phyloP scores from a whole-genome alignment of 2,797 vertebrate genomes.

The Sebastes ruberrimus region DNA sequence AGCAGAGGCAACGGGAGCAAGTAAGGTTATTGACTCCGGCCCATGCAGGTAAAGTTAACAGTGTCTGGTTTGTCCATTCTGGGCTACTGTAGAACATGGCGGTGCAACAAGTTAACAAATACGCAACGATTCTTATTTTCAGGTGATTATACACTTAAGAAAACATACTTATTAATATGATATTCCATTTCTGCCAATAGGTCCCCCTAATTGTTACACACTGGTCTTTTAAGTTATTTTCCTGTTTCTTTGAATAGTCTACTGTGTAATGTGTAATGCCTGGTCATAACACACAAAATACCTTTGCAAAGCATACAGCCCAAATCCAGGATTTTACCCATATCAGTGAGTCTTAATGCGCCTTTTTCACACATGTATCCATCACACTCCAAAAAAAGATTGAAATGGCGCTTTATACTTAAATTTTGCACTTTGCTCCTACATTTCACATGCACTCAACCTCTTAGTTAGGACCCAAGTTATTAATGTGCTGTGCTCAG shows the following conservation, averaged over 20 bases:
- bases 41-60: too few species aligned
- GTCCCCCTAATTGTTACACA: background rate
- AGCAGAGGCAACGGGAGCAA: too few species aligned
- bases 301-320: background rate
- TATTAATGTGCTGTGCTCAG: conserved; percentile 56
- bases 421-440: conserved; percentile 43
- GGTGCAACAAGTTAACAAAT: background rate
- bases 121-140: background rate
- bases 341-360: background rate
- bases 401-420: conserved; percentile 29
- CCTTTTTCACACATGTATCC: conserved; percentile 11
- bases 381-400: conserved; percentile 21
- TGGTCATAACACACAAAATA: background rate
- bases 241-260: background rate
- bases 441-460: conserved; percentile 55
- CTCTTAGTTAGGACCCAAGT: conserved; percentile 46
- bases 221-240: background rate
- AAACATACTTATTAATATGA: background rate
- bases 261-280: background rate
- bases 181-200: background rate
- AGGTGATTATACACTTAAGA: background rate
- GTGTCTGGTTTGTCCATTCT: too few species aligned
- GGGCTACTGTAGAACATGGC: too few species aligned
- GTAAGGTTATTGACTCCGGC: too few species aligned
- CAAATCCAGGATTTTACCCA: background rate